These are phyloP conservation scores for Venustaconcha ellipsiformis DNA, from an alignment of 1,140 invertebrate species.

Conservation along the genomic window DNA sequence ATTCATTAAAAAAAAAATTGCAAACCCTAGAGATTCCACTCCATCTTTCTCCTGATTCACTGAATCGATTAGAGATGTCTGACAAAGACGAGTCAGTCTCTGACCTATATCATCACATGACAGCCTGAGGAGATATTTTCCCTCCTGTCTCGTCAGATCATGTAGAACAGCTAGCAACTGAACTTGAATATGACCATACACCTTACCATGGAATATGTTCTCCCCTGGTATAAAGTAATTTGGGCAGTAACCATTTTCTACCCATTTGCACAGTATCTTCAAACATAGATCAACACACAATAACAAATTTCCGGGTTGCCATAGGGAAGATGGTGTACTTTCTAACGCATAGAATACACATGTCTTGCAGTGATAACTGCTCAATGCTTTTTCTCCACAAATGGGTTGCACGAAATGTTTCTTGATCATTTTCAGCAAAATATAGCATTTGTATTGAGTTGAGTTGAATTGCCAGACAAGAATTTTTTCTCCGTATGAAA, in stretches of 20 bases:
- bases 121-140: too few relatives aligned
- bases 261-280: neutral
- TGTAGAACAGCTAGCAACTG: too few relatives aligned
- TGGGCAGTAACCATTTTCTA: conserved; percentile 1
- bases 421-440: conserved; percentile 18
- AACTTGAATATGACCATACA: too few relatives aligned
- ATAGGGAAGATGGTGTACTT: neutral
- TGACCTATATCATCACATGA: too few relatives aligned
- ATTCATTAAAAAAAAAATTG: too few relatives aligned
- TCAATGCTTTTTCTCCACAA: neutral
- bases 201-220: conserved; percentile 11
- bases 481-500: conserved; percentile 14
- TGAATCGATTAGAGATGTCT: too few relatives aligned
- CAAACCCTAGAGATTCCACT: too few relatives aligned
- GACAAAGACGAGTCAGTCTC: too few relatives aligned
- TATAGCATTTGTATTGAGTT: conserved; percentile 18
- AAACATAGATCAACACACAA: conserved; percentile 9
- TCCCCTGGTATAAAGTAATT: conserved; percentile 10
- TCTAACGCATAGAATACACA: conserved; percentile 10
- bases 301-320: conserved; percentile 10
- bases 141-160: too few relatives aligned
- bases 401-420: conserved; percentile 4
- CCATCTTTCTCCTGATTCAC: too few relatives aligned
- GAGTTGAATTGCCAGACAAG: conserved; percentile 13
- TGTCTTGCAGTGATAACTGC: conserved; percentile 15